These are phyloP conservation scores for Galleria mellonella DNA, from an alignment of 1,140 invertebrate species.

Conservation along the genomic window DNA sequence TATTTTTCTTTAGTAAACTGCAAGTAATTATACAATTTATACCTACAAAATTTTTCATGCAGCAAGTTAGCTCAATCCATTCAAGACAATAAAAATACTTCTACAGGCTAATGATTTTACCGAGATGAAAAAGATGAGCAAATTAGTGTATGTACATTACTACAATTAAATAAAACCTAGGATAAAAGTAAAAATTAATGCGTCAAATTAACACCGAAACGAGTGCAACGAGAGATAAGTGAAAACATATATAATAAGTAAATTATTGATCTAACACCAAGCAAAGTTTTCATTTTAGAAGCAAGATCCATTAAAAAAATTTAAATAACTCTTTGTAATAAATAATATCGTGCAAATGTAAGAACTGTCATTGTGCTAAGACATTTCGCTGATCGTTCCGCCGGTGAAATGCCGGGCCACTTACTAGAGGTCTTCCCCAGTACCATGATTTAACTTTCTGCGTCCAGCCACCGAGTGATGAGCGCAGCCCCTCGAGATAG, in stretches of 20 bases:
- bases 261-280: slow-evolving; percentile 60
- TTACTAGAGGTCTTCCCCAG: slow-evolving; percentile 95
- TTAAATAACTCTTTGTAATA: slow-evolving; percentile 26
- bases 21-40: slow-evolving; percentile 1
- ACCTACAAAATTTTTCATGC: slow-evolving; percentile 44
- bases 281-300: slow-evolving; percentile 55
- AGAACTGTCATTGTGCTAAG: slow-evolving; percentile 66
- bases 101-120: slow-evolving; percentile 50
- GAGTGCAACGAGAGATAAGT: slow-evolving; percentile 60
- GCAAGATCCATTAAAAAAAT: slow-evolving; percentile 57
- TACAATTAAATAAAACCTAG: slow-evolving; percentile 26
- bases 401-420: slow-evolving; percentile 74
- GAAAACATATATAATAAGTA: slow-evolving; percentile 45
- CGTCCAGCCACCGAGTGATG: slow-evolving; percentile 92
- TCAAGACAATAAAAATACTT: slow-evolving; percentile 36
- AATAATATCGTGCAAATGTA: slow-evolving; percentile 65
- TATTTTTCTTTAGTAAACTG: slow-evolving; percentile 3
- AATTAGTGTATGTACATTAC: slow-evolving; percentile 22
- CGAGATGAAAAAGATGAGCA: slow-evolving; percentile 21
- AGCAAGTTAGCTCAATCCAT: slow-evolving; percentile 39
- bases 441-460: slow-evolving; percentile 96
- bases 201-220: slow-evolving; percentile 49
- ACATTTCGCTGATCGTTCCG: slow-evolving; percentile 54
- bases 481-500: slow-evolving; percentile 92
- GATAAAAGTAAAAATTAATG: slow-evolving; percentile 27